Evolutionary conservation across 1,140 invertebrate species (phyloP), one percentile per base, ranked within the genome.

Genomic region (Papilio dardanus): DNA sequence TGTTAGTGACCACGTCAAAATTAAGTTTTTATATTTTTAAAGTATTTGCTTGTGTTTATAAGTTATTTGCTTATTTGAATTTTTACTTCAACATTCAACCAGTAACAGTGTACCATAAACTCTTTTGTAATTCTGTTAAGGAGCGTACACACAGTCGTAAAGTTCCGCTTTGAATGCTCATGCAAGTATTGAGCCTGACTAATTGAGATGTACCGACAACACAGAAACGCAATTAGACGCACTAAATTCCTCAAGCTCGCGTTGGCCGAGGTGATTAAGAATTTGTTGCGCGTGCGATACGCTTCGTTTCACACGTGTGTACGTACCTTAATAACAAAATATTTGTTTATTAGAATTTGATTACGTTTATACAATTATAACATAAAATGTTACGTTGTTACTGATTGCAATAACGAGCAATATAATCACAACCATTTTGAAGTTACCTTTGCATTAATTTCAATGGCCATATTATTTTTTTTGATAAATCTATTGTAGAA

Each of bases 241-340:
- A 82, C 83, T 86, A 83, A 86, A 88, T 84, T 84, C 82, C 75
- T 76, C 66, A 75, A 50, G 69, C 77, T 76, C 62, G 74, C 62
- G 37, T 46, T 74, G 74, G 77, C 42, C 74, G 66, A 31, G 75
- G 69, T 71, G 78, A 83, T 88, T 86, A 89, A 81, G 77, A 80
- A 88, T 89, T 88, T 82, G 86, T 85, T 76, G 87, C 81, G 86
- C 86, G 76, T 81, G 79, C 81, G 77, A 71, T 84, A 87, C 80
- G 81, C 79, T 79, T 81, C 75, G 80, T 86, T 73, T 73, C 82
- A 79, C 71, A 81, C 68, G 66, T 86, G 77, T 80, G 76, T 84
- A 81, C 79, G 75, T 76, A 80, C 67, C 42, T 77, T 78, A 67
- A 77, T 81, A 77, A 40, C 30, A 40, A 24, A 77, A 69, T 77